Evolutionary conservation across 2,797 vertebrate genomes (phyloP), one percentile per base, ranked within the genome.

Genomic region (Gymnopithys bicolor): DNA sequence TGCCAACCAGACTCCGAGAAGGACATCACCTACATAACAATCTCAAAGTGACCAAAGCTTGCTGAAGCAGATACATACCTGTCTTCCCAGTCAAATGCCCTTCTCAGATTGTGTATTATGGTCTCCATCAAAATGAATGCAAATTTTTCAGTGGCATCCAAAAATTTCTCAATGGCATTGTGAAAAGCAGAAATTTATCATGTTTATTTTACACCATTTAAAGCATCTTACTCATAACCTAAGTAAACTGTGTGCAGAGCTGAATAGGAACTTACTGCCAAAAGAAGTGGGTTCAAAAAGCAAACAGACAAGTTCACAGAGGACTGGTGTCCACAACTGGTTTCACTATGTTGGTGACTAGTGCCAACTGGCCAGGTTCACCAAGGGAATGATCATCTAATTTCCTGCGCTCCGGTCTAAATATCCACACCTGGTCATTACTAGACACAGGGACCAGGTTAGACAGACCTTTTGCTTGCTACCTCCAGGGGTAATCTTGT

Each of bases 261-360:
- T 30, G 64, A 87, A 76, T 39, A 46, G 45, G 52, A 88, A 71
- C 46, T 84, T 35, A 30, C 10, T 75, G 52, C 24, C 56, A 74
- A 92, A 94, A 91, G 78, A 93, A 91, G 56, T 39, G 55, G 22
- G 35, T 46, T 90, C 46, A 82, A 73, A 76, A 87, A 76, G 32
- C 0, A 0, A 76, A 74, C 1, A 11, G 55, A 19, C 23, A 27
- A 81, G 41, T 63, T 84, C 63, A 63, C 18, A 79, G 59, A 78
- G 52, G 35, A 39, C 46, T 67, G 53, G 24, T 35, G 74, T 24
- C 51, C 48, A 32, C 58, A 55, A 39, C 32, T 60, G 24, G 13
- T 69, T 67, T 78, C 0, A 0, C 68, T 45, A 19, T 3, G 1
- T 16, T 43, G 67, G 43, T 39, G 53, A 64, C 35, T 52, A 4